Conservation (phyloP, 2,888 invertebrate genomes). For the Eupelmus urozonus region DNA sequence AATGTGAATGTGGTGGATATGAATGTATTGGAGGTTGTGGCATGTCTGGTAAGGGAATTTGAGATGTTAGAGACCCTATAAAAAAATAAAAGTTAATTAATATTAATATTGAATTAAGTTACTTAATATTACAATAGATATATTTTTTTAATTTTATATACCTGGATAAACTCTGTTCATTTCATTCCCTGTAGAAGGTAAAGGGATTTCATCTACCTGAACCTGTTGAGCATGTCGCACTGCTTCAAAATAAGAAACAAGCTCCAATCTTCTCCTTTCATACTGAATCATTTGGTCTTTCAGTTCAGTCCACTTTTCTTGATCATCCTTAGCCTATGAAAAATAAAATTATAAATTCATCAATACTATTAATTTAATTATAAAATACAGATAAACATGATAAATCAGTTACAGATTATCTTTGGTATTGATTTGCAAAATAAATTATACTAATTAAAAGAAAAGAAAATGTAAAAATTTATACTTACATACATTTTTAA, state of each 20-base stretch:
- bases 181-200: slow-evolving; percentile 82
- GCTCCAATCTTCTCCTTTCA: slow-evolving; percentile 90
- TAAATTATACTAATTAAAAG: neutral
- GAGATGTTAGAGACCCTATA: slow-evolving; percentile 78
- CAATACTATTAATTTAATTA: neutral
- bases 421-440: neutral
- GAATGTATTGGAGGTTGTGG: slow-evolving; percentile 73
- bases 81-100: slow-evolving; percentile 54
- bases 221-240: slow-evolving; percentile 97
- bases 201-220: slow-evolving; percentile 95
- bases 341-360: slow-evolving; percentile 10
- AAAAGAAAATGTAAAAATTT: neutral
- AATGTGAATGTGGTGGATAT: slow-evolving; percentile 73
- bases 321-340: slow-evolving; percentile 93
- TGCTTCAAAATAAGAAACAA: slow-evolving; percentile 95
- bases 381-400: neutral
- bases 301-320: slow-evolving; percentile 95
- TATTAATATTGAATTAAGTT: neutral
- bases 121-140: neutral
- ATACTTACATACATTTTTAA: slow-evolving; percentile 95
- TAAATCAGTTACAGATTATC: neutral
- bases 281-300: slow-evolving; percentile 94
- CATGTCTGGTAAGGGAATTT: slow-evolving; percentile 80
- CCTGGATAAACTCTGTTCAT: slow-evolving; percentile 71
- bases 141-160: slow-evolving; percentile 53